Evolutionary conservation across 2,888 invertebrate genomes (phyloP), one percentile per base, ranked within the genome.

Genomic region (Leucoma salicis): DNA sequence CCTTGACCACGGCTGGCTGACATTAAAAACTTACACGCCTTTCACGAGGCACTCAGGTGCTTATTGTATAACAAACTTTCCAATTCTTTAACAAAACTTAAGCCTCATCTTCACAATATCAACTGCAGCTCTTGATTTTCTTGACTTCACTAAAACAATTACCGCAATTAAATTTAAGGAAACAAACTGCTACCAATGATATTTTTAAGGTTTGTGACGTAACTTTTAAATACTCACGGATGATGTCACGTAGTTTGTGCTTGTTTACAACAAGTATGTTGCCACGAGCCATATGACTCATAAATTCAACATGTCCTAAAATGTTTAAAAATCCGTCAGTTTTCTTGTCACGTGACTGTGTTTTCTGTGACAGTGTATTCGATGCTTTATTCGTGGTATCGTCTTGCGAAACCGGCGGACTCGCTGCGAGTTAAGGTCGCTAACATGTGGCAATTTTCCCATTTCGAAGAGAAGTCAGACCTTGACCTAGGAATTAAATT

Each of bases 401-500:
- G 65, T 73, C 68, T 81, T 81, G 72, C 79, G 79, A 81, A 78
- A 86, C 75, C 65, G 60, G 73, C 76, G 73, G 78, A 70, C 78
- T 70, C 75, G 70, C 67, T 67, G 60, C 63, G 71, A 80, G 84
- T 77, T 86, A 86, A 87, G 88, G 87, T 86, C 88, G 74, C 65
- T 62, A 57, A 78, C 82, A 63, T 88, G 88, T 86, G 85, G 89
- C 86, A 89, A 89, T 88, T 86, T 85, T 86, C 82, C 80, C 84
- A 86, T 83, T 89, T 85, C 84, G 87, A 88, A 82, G 87, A 86
- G 74, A 83, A 82, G 78, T 70, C 63, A 66, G 74, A 80, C 89
- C 89, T 88, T 89, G 89, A 89, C 89, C 88, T 88, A 89, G 85
- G 89, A 86, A 74, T 83, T 78, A 79, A 77, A 74, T 80, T 72